Conservation (phyloP, 2,113 vertebrate species). For the Tricholaema leucomelas region DNA sequence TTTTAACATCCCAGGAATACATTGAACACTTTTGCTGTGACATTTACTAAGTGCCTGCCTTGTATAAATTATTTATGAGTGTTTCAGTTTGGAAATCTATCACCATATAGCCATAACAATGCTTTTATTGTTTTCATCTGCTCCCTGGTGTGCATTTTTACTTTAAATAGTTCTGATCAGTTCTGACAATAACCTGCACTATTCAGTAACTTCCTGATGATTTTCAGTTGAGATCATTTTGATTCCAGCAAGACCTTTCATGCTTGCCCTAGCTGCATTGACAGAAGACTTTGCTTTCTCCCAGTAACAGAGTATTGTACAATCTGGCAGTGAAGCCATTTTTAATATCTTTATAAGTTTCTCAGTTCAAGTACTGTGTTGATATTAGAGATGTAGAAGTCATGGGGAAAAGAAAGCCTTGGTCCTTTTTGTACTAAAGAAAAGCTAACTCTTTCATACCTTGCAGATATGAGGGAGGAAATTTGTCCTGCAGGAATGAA, state of each 20-base stretch:
- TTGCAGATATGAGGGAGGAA: neutral
- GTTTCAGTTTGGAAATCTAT: neutral
- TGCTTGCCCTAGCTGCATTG: neutral
- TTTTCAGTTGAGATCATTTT: neutral
- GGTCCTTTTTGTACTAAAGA: neutral
- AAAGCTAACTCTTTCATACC: neutral
- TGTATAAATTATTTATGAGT: neutral
- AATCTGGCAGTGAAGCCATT: neutral
- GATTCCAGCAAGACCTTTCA: neutral
- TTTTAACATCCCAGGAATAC: neutral
- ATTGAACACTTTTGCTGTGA: neutral
- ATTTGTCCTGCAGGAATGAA: neutral
- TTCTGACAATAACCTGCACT: neutral
- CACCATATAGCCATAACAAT: neutral
- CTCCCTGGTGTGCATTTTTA: neutral
- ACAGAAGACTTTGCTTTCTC: neutral
- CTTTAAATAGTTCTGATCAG: neutral
- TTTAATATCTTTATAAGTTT: neutral
- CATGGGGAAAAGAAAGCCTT: neutral
- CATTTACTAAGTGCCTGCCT: neutral
- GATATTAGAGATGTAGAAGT: neutral
- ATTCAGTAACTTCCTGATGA: neutral
- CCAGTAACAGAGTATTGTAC: neutral
- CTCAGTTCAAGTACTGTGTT: neutral
- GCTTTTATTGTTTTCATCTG: conserved; percentile 30